Percentiles rank a stretch among this genome's conserved stretches.
These are phyloP conservation scores for Enchytraeus crypticus DNA, from an alignment of 2,888 invertebrate species.

Conservation along the genomic window DNA sequence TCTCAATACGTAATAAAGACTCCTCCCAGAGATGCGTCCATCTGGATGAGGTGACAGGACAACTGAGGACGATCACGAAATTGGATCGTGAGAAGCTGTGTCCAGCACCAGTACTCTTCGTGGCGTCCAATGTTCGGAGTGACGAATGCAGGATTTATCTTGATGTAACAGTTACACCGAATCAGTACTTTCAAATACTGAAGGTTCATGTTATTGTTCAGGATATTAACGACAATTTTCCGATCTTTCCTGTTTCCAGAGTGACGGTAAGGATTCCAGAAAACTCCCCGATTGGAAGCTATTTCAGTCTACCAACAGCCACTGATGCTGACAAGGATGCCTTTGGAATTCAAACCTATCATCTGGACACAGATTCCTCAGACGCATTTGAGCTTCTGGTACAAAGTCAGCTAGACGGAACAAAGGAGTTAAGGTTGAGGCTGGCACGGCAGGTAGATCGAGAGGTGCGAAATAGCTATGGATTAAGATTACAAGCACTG, in stretches of 20 bases:
- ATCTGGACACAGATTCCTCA: conserved; percentile 2
- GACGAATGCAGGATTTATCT: conserved; percentile 9
- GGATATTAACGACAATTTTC: conserved; percentile 20
- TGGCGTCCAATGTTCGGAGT: neutral
- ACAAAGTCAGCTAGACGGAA: conserved; percentile 12
- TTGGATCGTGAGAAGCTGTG: neutral
- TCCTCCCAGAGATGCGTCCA: neutral
- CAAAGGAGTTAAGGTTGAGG: conserved; percentile 38
- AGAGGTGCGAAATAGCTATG: conserved; percentile 1
- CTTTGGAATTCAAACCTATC: conserved; percentile 18
- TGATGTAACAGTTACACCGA: neutral
- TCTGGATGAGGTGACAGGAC: neutral
- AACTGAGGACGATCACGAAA: neutral
- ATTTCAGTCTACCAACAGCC: conserved; percentile 16
- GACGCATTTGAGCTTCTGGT: conserved; percentile 16
- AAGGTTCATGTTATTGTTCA: conserved; percentile 12
- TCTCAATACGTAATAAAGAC: neutral
- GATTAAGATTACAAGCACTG: conserved; percentile 5
- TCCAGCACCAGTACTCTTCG: neutral
- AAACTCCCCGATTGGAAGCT: conserved; percentile 8
- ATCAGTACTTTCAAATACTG: conserved; percentile 13
- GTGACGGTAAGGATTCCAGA: conserved; percentile 9
- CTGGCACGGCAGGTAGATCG: conserved; percentile 9
- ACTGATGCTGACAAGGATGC: conserved; percentile 18
- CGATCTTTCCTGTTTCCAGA: conserved; percentile 5